Conservation (phyloP, 2,797 vertebrate genomes). For the Pogonophryne albipinna region DNA sequence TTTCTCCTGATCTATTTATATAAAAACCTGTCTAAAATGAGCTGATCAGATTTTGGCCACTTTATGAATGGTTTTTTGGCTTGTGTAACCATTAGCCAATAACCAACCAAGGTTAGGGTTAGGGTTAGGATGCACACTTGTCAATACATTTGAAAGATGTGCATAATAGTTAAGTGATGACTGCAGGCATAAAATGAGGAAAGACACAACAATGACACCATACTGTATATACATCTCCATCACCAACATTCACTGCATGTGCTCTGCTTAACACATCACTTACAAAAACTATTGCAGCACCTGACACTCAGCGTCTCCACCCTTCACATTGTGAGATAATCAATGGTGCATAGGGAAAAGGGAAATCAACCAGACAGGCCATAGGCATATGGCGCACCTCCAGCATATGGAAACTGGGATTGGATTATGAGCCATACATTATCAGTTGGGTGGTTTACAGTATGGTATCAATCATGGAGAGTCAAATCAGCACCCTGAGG, state of each 20-base stretch:
- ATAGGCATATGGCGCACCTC: conserved; percentile 50
- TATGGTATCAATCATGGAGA: conserved; percentile 35
- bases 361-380: conserved; percentile 49
- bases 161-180: background rate
- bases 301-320: conserved; percentile 42
- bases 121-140: background rate
- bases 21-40: no score
- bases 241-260: background rate
- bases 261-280: conserved; percentile 1
- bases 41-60: no score
- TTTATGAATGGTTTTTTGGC: no score
- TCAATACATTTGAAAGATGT: conserved; percentile 1
- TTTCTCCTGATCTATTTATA: no score
- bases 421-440: conserved; percentile 39
- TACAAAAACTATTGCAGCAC: conserved; percentile 9
- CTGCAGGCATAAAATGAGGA: background rate
- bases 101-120: no score
- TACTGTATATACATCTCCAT: background rate
- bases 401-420: conserved; percentile 40
- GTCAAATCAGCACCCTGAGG: conserved; percentile 1
- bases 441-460: conserved; percentile 28
- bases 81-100: no score
- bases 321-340: conserved; percentile 36
- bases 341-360: conserved; percentile 52
- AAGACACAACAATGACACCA: background rate